phyloP scores from a whole-genome alignment of 2,888 invertebrate species.

The Uloborus plumipes region DNA sequence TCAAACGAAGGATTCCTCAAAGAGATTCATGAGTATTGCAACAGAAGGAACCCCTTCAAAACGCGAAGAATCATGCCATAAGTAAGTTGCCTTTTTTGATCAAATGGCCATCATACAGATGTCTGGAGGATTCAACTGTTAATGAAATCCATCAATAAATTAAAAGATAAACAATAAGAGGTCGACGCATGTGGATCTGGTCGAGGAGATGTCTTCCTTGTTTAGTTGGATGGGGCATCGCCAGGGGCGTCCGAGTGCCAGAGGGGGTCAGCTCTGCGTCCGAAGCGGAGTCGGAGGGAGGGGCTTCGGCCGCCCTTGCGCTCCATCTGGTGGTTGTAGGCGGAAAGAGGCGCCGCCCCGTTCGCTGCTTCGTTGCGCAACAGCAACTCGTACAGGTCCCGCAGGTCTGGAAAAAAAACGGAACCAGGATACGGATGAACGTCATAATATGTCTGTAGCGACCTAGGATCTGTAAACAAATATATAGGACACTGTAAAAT shows the following conservation, averaged over 20 bases:
- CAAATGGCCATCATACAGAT: background rate
- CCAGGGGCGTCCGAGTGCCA: slow-evolving; percentile 62
- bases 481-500: too few species aligned
- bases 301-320: slow-evolving; percentile 68
- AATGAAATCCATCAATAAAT: too few species aligned
- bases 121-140: too few species aligned
- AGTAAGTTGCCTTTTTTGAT: slow-evolving; percentile 25
- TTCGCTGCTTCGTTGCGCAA: slow-evolving; percentile 65
- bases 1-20: too few species aligned
- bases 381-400: slow-evolving; percentile 67
- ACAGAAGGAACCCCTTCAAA: too few species aligned
- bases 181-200: too few species aligned
- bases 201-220: too few species aligned
- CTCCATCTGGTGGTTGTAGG: slow-evolving; percentile 68
- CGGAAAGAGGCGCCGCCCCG: slow-evolving; percentile 23
- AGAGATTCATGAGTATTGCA: too few species aligned
- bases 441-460: slow-evolving; percentile 58
- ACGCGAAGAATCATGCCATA: background rate
- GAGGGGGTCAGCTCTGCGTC: slow-evolving; percentile 67
- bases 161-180: too few species aligned
- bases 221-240: slow-evolving; percentile 42
- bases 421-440: slow-evolving; percentile 58
- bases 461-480: background rate
- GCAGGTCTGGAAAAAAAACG: slow-evolving; percentile 65
- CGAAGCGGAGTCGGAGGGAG: slow-evolving; percentile 67